Conservation (phyloP, 2,113 vertebrate species). For the Dasyprocta punctata region DNA sequence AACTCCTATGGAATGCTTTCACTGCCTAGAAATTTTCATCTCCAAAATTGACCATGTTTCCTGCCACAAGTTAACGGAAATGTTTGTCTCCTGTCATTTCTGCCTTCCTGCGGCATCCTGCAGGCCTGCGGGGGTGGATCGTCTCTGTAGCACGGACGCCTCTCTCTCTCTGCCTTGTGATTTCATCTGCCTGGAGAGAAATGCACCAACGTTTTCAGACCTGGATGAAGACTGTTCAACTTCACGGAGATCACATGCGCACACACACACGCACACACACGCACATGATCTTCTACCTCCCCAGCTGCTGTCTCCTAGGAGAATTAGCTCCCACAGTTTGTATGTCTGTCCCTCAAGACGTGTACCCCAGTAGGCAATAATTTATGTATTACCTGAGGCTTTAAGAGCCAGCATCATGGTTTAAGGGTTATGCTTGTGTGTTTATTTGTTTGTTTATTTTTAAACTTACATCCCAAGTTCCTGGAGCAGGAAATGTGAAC, state of each 20-base stretch:
- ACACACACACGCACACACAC: neutral
- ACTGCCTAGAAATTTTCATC: constrained; percentile 13
- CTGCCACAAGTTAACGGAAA: neutral
- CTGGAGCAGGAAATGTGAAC: neutral
- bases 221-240: neutral
- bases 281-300: neutral
- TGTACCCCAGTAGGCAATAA: neutral
- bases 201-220: neutral
- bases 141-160: neutral
- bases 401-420: neutral
- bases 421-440: neutral
- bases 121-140: neutral
- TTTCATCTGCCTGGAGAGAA: neutral
- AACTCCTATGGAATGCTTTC: neutral
- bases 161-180: neutral
- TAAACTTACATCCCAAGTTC: neutral
- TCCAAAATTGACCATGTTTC: neutral
- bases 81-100: neutral
- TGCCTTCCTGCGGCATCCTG: neutral
- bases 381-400: neutral
- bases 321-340: neutral
- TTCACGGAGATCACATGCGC: neutral
- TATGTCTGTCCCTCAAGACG: neutral
- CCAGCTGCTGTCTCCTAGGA: no score
- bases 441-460: neutral